A percentile compares a stretch with the other conserved stretches of the same genome.
Conservation (phyloP, 23 tunicate genomes). For the Trididemnum clinides region DNA sequence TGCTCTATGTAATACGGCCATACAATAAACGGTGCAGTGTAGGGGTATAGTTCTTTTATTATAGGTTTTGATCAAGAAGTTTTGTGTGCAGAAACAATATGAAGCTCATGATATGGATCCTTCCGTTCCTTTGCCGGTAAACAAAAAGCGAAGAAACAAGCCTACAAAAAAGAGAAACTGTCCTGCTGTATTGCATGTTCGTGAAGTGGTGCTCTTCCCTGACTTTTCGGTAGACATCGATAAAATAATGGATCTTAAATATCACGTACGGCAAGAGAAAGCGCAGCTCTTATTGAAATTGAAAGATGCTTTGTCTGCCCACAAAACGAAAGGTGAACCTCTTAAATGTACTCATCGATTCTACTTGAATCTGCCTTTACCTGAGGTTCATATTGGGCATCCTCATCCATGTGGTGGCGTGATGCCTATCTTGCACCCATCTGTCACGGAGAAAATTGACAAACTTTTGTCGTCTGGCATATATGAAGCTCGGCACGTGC, state of each 20-base stretch:
- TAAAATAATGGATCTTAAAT: slow-evolving; percentile 47
- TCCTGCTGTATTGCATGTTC: slow-evolving; percentile 72
- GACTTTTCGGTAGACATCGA: slow-evolving; percentile 47
- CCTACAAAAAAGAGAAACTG: slow-evolving; percentile 68
- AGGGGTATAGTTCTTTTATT: no score
- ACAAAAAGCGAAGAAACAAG: slow-evolving; percentile 66
- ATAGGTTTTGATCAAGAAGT: neutral
- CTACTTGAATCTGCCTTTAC: slow-evolving; percentile 58
- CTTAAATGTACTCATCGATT: slow-evolving; percentile 36
- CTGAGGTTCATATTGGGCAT: slow-evolving; percentile 67
- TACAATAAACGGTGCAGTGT: no score
- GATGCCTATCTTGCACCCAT: slow-evolving; percentile 42
- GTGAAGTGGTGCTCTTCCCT: slow-evolving; percentile 66
- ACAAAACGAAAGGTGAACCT: neutral
- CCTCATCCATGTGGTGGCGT: slow-evolving; percentile 66
- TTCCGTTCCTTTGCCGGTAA: slow-evolving; percentile 39
- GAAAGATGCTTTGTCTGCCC: slow-evolving; percentile 23
- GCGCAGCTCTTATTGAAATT: slow-evolving; percentile 32
- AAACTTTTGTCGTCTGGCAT: slow-evolving; percentile 43
- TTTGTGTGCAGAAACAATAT: slow-evolving; percentile 35
- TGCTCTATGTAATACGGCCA: no score
- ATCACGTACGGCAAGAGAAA: slow-evolving; percentile 59
- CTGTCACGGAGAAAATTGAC: slow-evolving; percentile 57
- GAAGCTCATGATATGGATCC: slow-evolving; percentile 34
- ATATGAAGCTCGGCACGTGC: slow-evolving; percentile 67